Evolutionary conservation across 2,797 vertebrate genomes (phyloP).

Genomic region (Sebastolobus alascanus): DNA sequence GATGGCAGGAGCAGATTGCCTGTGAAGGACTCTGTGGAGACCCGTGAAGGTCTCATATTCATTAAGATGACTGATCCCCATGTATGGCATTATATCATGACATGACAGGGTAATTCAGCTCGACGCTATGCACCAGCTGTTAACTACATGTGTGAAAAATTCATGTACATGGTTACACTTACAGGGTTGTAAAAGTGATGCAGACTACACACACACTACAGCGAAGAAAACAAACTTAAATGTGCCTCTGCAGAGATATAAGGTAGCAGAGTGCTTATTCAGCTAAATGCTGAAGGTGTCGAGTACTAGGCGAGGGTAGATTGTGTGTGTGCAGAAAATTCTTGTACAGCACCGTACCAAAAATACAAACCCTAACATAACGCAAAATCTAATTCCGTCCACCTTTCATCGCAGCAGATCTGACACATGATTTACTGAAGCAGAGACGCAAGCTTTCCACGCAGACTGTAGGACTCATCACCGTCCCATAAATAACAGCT

Average conservation of each 20-base stretch:
- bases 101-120: conserved; percentile 59
- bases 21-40: conserved; percentile 67
- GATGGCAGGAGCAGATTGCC: conserved; percentile 37
- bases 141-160: conserved; percentile 42
- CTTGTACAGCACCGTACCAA: background rate
- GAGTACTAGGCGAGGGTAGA: conserved; percentile 2
- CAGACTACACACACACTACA: conserved; percentile 18
- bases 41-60: conserved; percentile 69
- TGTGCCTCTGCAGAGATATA: conserved; percentile 44
- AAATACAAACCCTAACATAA: conserved; percentile 11
- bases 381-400: background rate
- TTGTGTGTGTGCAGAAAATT: conserved; percentile 9
- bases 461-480: conserved; percentile 36
- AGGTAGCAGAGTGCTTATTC: conserved; percentile 54
- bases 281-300: conserved; percentile 44
- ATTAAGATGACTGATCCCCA: conserved; percentile 71
- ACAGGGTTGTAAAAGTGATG: conserved; percentile 3
- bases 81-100: conserved; percentile 56
- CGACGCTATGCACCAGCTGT: conserved; percentile 39
- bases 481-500: conserved; percentile 68
- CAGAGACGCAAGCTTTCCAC: conserved; percentile 44
- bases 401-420: conserved; percentile 3
- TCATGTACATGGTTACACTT: conserved; percentile 1
- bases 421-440: conserved; percentile 32
- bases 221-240: conserved; percentile 29